Conservation (phyloP, 2,888 invertebrate species). For the Tillus elongatus region DNA sequence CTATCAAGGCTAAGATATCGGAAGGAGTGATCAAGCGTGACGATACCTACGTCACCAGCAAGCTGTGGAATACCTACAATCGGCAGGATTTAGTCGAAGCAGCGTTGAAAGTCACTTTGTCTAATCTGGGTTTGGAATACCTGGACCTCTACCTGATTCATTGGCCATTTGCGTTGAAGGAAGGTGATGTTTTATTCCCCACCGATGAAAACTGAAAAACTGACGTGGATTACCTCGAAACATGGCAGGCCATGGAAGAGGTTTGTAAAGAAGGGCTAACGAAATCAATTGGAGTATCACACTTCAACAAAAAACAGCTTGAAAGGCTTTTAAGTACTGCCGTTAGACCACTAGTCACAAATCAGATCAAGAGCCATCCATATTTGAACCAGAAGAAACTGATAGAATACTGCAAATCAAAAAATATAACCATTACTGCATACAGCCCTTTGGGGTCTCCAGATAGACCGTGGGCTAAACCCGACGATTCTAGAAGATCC, state of each 20-base stretch:
- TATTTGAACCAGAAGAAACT: slow-evolving; percentile 65
- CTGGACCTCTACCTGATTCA: slow-evolving; percentile 83
- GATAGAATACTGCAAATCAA: slow-evolving; percentile 58
- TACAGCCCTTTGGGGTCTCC: slow-evolving; percentile 81
- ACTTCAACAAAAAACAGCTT: slow-evolving; percentile 74
- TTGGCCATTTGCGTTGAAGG: slow-evolving; percentile 58
- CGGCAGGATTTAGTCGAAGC: slow-evolving; percentile 62
- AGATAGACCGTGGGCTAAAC: slow-evolving; percentile 74
- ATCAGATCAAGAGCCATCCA: slow-evolving; percentile 73
- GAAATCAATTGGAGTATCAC: slow-evolving; percentile 75
- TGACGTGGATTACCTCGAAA: slow-evolving; percentile 64
- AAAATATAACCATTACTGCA: slow-evolving; percentile 61
- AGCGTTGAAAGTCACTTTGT: slow-evolving; percentile 56
- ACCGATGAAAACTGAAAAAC: slow-evolving; percentile 37
- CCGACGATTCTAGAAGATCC: slow-evolving; percentile 68
- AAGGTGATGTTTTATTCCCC: slow-evolving; percentile 29
- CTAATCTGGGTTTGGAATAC: slow-evolving; percentile 63
- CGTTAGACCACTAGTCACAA: slow-evolving; percentile 55
- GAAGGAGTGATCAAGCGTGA: slow-evolving; percentile 59
- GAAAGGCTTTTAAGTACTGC: slow-evolving; percentile 56
- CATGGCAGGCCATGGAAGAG: slow-evolving; percentile 72
- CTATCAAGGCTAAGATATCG: slow-evolving; percentile 51
- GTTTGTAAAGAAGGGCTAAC: slow-evolving; percentile 59
- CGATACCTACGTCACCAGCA: slow-evolving; percentile 61
- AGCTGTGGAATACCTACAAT: slow-evolving; percentile 72